Conservation (phyloP, 2,797 vertebrate genomes). For the Paguma larvata region DNA sequence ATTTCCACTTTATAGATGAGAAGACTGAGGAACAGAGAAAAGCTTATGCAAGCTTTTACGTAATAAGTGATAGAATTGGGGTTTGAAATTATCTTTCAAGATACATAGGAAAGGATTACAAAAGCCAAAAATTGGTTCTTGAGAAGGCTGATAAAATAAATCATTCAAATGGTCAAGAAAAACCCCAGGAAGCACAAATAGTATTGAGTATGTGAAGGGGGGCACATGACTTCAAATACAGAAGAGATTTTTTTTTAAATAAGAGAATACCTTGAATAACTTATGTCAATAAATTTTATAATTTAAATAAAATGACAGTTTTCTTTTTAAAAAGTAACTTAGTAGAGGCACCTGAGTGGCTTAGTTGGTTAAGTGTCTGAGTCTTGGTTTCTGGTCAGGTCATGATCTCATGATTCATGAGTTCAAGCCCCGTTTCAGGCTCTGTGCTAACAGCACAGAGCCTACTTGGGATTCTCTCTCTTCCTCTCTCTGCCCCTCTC, state of each 20-base stretch:
- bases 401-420: no score
- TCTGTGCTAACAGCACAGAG: no score
- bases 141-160: constrained; percentile 31
- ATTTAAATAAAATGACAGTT: neutral
- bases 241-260: constrained; percentile 10
- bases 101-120: neutral
- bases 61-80: constrained; percentile 4
- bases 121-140: neutral
- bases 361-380: no score
- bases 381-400: no score
- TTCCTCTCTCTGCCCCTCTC: no score
- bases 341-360: neutral
- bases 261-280: neutral
- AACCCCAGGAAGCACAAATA: neutral
- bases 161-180: neutral
- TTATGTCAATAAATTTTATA: neutral
- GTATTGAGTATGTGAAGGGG: neutral
- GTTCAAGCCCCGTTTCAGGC: no score
- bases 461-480: no score
- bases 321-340: neutral
- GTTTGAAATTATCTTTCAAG: neutral
- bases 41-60: neutral
- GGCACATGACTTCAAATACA: neutral
- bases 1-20: neutral
- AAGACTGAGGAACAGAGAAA: neutral